Base-by-base conservation (phyloP, 2,797 vertebrate species). In the Enteromius radiatus region DNA sequence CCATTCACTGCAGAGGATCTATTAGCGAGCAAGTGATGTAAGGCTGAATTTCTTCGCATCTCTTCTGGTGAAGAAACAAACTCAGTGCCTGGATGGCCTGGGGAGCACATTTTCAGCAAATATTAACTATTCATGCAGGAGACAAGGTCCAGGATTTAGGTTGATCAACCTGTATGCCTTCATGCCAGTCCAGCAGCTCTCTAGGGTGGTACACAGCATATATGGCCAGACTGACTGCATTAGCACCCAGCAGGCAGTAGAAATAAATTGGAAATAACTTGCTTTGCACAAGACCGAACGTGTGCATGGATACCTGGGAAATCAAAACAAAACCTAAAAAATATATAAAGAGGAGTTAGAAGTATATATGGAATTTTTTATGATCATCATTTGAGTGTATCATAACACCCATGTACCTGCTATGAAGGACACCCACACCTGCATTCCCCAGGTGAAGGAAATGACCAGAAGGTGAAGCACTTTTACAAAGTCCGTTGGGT, bases 371-470 rank as follows among this genome's bases (percentile, higher is more conserved):
- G 15, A 12, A 54, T 59, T n/a, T n/a, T 45, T 8, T 61, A 49
- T 26, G 19, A 56, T 14, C 28, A 12, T 31, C 31, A 31, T 31
- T 2, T 23, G 19, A 12, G 19, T 36, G 36, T 12, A 9, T 10
- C 17, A 5, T 26, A 11, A 28, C 52, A 69, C 0, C 31, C 7
- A 8, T 43, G 14, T 8, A 98, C 97, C 97, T 93, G 95, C 94
- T 41, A 96, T 93, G 85, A 97, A 97, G 19, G 97, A 95, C 76
- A 97, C 95, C 97, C 97, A 98, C 74, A 95, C 83, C 90, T 97
- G 96, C 95, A 96, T 96, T 47, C 97, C 97, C 96, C 96, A 97
- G 75, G 93, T 88, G 68, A 96, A 95, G 0, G 97, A 95, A 43
- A 97, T 93, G 69, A 96, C 83, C 82, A 97, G 89, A 17, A 98